Evolutionary conservation across 2,888 invertebrate species (phyloP).

Genomic region (Pachycephus smyrnensis): DNA sequence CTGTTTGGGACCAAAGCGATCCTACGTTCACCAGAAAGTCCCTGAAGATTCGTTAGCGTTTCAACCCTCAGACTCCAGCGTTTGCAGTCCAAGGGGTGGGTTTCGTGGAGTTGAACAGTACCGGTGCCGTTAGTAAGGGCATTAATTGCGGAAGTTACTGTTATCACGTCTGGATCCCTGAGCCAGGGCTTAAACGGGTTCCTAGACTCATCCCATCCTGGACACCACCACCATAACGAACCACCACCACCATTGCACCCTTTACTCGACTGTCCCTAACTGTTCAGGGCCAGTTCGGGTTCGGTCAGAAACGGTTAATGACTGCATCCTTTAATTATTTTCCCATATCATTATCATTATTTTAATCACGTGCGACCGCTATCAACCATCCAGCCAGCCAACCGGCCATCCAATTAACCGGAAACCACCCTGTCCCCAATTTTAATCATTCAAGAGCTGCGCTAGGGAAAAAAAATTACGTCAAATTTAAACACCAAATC

Average conservation of each 20-base stretch:
- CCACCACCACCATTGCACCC: background rate
- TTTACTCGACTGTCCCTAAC: background rate
- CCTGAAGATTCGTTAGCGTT: background rate
- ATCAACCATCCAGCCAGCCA: too few relatives aligned
- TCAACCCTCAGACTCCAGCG: background rate
- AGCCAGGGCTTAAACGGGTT: background rate
- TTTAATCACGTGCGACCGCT: background rate
- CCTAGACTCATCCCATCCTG: background rate
- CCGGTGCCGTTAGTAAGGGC: background rate
- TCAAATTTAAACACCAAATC: too few relatives aligned
- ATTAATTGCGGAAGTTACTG: background rate
- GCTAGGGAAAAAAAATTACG: too few relatives aligned
- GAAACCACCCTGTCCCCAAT: too few relatives aligned
- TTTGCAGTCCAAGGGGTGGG: background rate
- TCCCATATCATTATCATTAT: background rate
- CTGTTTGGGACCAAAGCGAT: background rate
- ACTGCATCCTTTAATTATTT: background rate
- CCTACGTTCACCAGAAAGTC: background rate
- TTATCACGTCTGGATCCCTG: background rate
- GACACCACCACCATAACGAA: background rate
- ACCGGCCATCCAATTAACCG: background rate
- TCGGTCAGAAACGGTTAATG: background rate
- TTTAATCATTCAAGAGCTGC: too few relatives aligned
- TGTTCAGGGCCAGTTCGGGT: background rate
- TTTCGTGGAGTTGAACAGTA: background rate